Conservation (phyloP, 2,797 vertebrate genomes). For the Rhynchonycteris naso region DNA sequence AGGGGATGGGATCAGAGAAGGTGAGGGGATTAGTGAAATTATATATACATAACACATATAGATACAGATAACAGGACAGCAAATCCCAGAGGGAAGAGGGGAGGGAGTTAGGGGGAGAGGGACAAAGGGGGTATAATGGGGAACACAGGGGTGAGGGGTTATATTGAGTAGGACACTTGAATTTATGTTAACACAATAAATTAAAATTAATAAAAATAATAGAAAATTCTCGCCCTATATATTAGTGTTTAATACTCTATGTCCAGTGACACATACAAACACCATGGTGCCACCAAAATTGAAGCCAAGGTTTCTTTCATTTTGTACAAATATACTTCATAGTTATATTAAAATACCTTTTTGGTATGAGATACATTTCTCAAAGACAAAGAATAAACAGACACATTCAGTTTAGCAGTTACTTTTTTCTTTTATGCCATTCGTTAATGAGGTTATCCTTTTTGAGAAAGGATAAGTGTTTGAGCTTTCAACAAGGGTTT, state of each 20-base stretch:
- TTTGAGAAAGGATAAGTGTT: not conserved
- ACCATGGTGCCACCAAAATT: not conserved
- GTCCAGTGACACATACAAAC: not conserved
- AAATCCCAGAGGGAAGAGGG: too few species aligned
- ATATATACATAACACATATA: too few species aligned
- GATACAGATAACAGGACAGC: too few species aligned
- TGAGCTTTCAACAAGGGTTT: not conserved
- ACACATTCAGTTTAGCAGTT: not conserved
- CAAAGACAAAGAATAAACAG: not conserved
- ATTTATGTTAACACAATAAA: too few species aligned
- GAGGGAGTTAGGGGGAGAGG: too few species aligned
- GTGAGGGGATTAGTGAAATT: too few species aligned
- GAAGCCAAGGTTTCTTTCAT: not conserved
- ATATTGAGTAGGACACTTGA: too few species aligned
- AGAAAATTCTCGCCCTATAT: not conserved
- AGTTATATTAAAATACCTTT: constrained; percentile 3
- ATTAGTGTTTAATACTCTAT: not conserved
- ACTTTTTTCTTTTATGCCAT: not conserved
- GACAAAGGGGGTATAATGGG: too few species aligned
- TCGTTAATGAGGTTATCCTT: not conserved
- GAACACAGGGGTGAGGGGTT: too few species aligned
- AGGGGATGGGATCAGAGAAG: too few species aligned
- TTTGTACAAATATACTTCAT: not conserved
- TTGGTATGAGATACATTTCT: not conserved
- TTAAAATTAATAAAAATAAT: too few species aligned